Conservation (phyloP, 2,797 vertebrate species). For the Psittacula derbiana region DNA sequence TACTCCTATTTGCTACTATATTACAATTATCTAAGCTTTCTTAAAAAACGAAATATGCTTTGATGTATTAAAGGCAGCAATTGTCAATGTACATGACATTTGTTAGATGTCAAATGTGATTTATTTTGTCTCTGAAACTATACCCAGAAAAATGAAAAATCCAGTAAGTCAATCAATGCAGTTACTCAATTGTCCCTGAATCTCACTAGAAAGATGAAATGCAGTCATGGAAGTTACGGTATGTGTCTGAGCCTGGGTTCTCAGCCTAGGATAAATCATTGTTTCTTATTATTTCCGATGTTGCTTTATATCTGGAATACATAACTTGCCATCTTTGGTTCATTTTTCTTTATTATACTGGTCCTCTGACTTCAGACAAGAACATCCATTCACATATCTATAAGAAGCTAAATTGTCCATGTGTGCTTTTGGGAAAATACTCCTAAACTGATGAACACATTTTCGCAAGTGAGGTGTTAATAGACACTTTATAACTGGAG, state of each 20-base stretch:
- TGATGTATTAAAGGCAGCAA: neutral
- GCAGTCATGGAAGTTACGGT: neutral
- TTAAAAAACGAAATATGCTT: neutral
- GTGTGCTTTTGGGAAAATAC: slow-evolving; percentile 9
- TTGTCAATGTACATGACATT: neutral
- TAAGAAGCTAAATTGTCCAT: neutral
- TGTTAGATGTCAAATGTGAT: neutral
- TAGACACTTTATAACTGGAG: neutral
- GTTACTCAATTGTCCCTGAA: neutral
- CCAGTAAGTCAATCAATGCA: neutral
- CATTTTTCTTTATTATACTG: slow-evolving; percentile 1
- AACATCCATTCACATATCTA: neutral
- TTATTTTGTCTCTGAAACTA: neutral
- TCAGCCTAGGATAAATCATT: neutral
- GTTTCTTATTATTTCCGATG: neutral
- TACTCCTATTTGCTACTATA: neutral
- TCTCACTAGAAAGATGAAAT: neutral
- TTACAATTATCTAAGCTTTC: neutral
- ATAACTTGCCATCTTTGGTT: neutral
- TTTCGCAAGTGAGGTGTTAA: neutral
- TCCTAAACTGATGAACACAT: neutral
- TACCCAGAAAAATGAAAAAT: neutral
- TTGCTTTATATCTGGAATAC: neutral
- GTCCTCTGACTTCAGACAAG: neutral
- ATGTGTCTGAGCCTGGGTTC: neutral